These are phyloP conservation scores for Meteorus cinctellus DNA, from an alignment of 2,888 invertebrate species.

Conservation along the genomic window DNA sequence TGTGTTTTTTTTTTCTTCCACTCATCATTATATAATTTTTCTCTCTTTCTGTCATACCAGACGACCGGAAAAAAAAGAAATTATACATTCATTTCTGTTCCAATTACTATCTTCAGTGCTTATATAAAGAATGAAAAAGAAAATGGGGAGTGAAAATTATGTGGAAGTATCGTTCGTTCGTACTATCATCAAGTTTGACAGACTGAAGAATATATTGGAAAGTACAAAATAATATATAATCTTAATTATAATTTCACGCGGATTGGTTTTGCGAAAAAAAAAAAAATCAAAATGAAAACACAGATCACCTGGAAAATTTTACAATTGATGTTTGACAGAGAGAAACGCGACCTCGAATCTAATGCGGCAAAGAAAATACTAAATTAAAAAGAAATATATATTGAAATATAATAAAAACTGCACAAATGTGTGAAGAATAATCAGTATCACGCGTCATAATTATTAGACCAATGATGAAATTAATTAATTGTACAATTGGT, in stretches of 20 bases:
- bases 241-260: constrained; percentile 29
- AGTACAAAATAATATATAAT: constrained; percentile 36
- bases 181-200: constrained; percentile 22
- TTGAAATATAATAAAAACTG: constrained; percentile 14
- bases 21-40: not conserved
- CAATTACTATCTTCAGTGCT: not conserved
- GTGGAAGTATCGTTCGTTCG: constrained; percentile 11
- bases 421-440: constrained; percentile 25
- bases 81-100: not conserved
- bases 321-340: constrained; percentile 11
- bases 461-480: constrained; percentile 28
- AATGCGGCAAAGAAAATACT: constrained; percentile 19
- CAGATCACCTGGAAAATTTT: not conserved
- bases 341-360: constrained; percentile 24
- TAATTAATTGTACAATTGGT: constrained; percentile 41
- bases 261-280: not conserved
- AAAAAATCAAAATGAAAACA: constrained; percentile 31
- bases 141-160: constrained; percentile 28
- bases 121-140: not conserved
- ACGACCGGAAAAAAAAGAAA: constrained; percentile 39
- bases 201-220: constrained; percentile 12
- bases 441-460: constrained; percentile 12
- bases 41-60: constrained; percentile 25
- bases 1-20: not conserved
- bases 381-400: not conserved